Percentiles rank a stretch among this genome's conserved stretches.
Evolutionary conservation across 23 tunicate genomes (phyloP).

Genomic region (Trididemnum clinides): DNA sequence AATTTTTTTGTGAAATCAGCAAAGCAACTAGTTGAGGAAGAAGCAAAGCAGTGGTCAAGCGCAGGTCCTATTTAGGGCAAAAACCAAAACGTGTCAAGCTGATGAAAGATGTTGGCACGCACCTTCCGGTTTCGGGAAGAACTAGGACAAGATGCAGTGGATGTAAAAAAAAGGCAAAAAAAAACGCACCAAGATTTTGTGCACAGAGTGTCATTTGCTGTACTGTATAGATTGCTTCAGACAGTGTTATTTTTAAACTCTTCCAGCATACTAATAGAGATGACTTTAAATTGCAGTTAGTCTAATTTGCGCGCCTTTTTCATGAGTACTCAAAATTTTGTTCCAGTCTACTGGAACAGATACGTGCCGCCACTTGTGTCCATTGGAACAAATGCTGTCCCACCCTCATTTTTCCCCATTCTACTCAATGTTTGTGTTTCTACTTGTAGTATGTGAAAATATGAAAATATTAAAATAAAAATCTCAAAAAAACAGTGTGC

Average conservation of each 20-base stretch:
- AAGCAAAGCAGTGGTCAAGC: background rate
- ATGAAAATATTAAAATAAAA: no score
- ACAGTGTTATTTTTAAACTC: background rate
- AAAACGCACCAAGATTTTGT: conserved; percentile 1
- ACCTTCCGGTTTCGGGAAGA: background rate
- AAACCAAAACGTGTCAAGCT: conserved; percentile 1
- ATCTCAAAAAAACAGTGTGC: no score
- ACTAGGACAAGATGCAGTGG: background rate
- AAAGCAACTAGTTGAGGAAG: background rate
- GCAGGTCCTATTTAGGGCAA: background rate
- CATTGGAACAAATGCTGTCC: no score
- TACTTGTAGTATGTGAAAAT: no score
- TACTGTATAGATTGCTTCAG: background rate
- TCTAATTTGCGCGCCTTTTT: no score
- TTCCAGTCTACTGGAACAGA: no score
- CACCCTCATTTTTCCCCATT: no score
- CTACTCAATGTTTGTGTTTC: no score
- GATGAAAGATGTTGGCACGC: background rate
- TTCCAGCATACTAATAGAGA: no score
- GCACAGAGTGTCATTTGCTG: background rate
- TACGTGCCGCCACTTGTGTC: no score
- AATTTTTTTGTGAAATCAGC: background rate
- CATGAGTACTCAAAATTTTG: no score
- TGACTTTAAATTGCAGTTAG: no score
- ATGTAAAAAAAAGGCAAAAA: background rate